A percentile compares a stretch with the other conserved stretches of the same genome.
phyloP scores from a whole-genome alignment of 2,888 invertebrate genomes.

The Drosophila siamana region DNA sequence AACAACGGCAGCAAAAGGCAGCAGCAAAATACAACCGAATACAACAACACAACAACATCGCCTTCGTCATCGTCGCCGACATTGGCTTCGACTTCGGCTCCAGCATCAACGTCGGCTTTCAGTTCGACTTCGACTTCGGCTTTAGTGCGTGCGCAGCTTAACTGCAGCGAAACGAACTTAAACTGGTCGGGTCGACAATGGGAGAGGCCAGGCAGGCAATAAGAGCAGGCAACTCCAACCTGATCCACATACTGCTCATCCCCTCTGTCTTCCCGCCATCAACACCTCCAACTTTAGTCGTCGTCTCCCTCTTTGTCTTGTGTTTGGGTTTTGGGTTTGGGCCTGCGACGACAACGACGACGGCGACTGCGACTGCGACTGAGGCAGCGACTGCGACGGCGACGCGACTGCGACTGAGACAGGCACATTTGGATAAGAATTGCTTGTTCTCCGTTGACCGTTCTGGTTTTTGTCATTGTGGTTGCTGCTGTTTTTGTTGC shows the following conservation, averaged over 20 bases:
- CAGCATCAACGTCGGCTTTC: conserved; percentile 45
- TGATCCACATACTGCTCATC: conserved; percentile 36
- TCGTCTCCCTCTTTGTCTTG: not conserved
- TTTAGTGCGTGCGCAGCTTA: conserved; percentile 79
- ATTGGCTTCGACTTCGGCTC: not conserved
- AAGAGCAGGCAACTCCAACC: conserved; percentile 42
- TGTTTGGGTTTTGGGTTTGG: conserved; percentile 3
- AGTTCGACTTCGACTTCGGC: conserved; percentile 61
- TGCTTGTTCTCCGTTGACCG: conserved; percentile 43
- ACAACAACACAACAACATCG: conserved; percentile 14
- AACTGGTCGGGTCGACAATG: conserved; percentile 60
- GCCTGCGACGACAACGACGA: conserved; percentile 1
- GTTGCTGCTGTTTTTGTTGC: conserved; percentile 27
- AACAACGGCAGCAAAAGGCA: conserved; percentile 61
- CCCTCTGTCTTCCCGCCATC: not conserved
- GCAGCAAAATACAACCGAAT: conserved; percentile 27
- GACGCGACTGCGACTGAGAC: conserved; percentile 1
- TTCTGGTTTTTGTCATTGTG: conserved; percentile 36
- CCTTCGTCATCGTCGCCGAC: not conserved
- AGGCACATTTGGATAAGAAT: conserved; percentile 72
- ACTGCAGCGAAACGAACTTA: conserved; percentile 66
- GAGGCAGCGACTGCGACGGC: conserved; percentile 39
- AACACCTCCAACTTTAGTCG: not conserved
- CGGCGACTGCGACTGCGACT: conserved; percentile 12
- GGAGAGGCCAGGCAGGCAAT: conserved; percentile 43